Conservation (phyloP, 2,113 vertebrate genomes). For the Dissostichus mawsoni region DNA sequence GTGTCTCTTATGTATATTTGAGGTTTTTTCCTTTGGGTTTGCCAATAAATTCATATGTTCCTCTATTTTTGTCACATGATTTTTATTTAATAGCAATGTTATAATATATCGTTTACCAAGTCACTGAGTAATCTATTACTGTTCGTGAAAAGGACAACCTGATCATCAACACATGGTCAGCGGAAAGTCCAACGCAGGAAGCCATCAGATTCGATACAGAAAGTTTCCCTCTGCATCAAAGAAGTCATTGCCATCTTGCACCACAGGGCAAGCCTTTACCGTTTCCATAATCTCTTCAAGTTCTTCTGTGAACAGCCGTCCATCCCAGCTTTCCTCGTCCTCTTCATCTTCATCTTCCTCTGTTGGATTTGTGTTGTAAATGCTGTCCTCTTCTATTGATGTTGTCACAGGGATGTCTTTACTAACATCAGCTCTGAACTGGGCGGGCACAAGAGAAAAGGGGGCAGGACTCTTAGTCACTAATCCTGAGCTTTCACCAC, state of each 20-base stretch:
- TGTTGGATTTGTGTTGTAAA: background rate
- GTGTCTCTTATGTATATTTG: constrained; percentile 79
- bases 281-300: constrained; percentile 60
- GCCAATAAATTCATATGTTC: constrained; percentile 80
- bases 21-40: constrained; percentile 73
- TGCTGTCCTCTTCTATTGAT: background rate
- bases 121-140: too few relatives aligned
- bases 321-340: constrained; percentile 68
- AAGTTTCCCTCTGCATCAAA: constrained; percentile 88
- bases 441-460: constrained; percentile 14
- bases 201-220: constrained; percentile 86
- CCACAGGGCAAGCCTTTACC: constrained; percentile 56
- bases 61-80: constrained; percentile 29
- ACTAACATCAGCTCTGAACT: background rate
- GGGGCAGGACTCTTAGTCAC: constrained; percentile 8
- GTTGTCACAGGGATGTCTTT: constrained; percentile 14
- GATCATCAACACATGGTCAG: background rate
- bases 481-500: constrained; percentile 7
- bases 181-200: background rate
- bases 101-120: background rate
- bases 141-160: background rate
- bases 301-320: constrained; percentile 66
- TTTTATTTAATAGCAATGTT: background rate
- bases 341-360: constrained; percentile 35
- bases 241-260: constrained; percentile 84